Conservation (phyloP, 2,113 vertebrate species). For the Sander lucioperca region DNA sequence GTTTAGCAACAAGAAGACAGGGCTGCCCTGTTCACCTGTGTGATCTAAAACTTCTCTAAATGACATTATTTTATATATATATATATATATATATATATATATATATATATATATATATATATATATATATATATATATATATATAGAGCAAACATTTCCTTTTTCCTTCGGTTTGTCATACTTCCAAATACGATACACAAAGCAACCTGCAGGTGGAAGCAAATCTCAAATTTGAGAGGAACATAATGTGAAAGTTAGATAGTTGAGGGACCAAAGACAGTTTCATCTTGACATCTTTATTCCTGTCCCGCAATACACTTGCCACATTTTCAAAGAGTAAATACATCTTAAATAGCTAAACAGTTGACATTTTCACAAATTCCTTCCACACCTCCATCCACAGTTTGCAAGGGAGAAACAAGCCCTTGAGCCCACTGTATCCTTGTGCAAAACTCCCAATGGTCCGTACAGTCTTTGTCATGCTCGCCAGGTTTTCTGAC, state of each 20-base stretch:
- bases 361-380: conserved; percentile 78
- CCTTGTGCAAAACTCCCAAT: conserved; percentile 70
- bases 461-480: conserved; percentile 63
- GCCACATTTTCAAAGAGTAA: conserved; percentile 80
- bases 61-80: too few species aligned
- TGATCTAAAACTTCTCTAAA: background rate
- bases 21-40: background rate
- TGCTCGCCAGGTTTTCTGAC: conserved; percentile 61
- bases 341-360: conserved; percentile 83
- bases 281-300: conserved; percentile 80
- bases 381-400: conserved; percentile 64
- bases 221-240: conserved; percentile 21
- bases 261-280: background rate
- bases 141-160: background rate
- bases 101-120: too few species aligned
- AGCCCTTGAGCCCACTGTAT: conserved; percentile 68
- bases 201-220: conserved; percentile 65
- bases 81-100: too few species aligned
- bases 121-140: too few species aligned
- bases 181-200: background rate
- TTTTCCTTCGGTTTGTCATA: background rate
- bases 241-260: background rate
- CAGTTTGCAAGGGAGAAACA: conserved; percentile 70
- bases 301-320: conserved; percentile 80
- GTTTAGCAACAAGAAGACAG: background rate